Base-by-base conservation (phyloP, 1,140 invertebrate genomes). In the Probaryconus sp. region DNA sequence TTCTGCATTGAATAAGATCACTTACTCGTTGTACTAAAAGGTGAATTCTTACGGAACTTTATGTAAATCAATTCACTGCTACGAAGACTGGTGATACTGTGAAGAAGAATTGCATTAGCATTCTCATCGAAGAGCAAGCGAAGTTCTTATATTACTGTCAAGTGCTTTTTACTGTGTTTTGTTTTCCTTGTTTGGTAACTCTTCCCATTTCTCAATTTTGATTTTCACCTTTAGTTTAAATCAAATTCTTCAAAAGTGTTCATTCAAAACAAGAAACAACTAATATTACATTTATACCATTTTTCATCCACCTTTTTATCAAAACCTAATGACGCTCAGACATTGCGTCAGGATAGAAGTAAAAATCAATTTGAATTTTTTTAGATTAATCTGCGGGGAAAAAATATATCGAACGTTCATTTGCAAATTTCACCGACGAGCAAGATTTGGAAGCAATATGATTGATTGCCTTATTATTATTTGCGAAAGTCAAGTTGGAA, bases 1-100 rank as follows among this genome's bases (percentile, higher is more conserved):
- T 78, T 77, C 67, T 40, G 42, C 72, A 43, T 21, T 68, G 56
- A 71, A 65, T 60, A 76, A 68, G 64, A 70, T 70, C 65, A 56
- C 56, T 76, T 69, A 64, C 45, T 47, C 64, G 47, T 69, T 64
- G 50, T 61, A 37, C 18, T 67, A 67, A 75, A 69, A 69, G 58
- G 45, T 53, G 60, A 42, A 65, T 70, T 76, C 67, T 69, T 61
- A 42, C 26, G 45, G 26, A 70, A 76, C 40, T 53, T 65, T 70
- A 69, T 65, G 72, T 61, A 75, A 75, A 75, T 75, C 50, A 33
- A 64, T 55, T 56, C 51, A 69, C 14, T 64, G 43, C 16, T 37
- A 40, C 20, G 20, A 53, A 51, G 33, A 43, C 37, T 51, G 18
- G 33, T 30, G 60, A 72, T 72, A 60, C 31, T 30, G 20, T 24